phyloP scores from a whole-genome alignment of 2,113 vertebrate species.

The Oophaga pumilio region DNA sequence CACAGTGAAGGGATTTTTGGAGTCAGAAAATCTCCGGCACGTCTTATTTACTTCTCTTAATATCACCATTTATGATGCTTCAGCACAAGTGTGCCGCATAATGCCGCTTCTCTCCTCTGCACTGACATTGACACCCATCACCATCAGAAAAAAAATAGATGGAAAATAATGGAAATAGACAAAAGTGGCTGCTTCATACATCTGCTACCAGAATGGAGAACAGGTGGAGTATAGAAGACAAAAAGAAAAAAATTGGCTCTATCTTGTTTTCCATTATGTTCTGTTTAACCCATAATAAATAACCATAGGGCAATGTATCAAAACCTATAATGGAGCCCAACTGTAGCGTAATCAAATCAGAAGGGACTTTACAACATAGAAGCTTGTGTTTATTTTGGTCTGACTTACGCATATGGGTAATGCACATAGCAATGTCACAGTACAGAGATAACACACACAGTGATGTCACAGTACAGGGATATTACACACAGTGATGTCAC shows the following conservation, averaged over 20 bases:
- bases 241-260: not conserved
- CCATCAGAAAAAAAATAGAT: not conserved
- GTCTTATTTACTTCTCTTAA: slow-evolving; percentile 54
- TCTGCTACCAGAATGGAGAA: slow-evolving; percentile 17
- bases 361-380: too few species aligned
- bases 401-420: too few species aligned
- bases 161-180: slow-evolving; percentile 8
- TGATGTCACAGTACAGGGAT: too few species aligned
- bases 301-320: too few species aligned
- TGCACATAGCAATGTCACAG: too few species aligned
- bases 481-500: too few species aligned
- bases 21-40: not conserved
- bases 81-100: slow-evolving; percentile 31
- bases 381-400: too few species aligned
- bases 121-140: slow-evolving; percentile 38
- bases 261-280: too few species aligned
- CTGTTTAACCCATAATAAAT: too few species aligned
- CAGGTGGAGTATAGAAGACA: slow-evolving; percentile 1
- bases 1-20: not conserved
- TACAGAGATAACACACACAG: too few species aligned
- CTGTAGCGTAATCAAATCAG: too few species aligned
- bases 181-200: slow-evolving; percentile 2
- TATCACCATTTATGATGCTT: slow-evolving; percentile 50
- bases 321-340: too few species aligned
- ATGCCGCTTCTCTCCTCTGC: slow-evolving; percentile 47